These are phyloP conservation scores for Goniozus legneri DNA, from an alignment of 1,140 invertebrate genomes.

Conservation along the genomic window DNA sequence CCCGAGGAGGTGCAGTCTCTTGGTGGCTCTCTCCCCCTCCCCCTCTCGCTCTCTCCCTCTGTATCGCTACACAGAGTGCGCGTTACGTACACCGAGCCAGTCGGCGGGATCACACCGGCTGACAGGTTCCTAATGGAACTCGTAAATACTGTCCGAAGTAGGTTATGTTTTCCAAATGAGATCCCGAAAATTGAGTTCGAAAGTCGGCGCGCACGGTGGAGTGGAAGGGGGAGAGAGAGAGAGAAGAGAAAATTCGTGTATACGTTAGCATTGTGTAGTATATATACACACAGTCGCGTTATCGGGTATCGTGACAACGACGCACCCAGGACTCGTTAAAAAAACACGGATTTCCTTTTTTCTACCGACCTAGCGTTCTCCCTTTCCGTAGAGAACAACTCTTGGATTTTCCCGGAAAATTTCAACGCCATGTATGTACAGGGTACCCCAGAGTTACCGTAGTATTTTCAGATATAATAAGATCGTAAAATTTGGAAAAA, in stretches of 20 bases:
- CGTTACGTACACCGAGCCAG: slow-evolving; percentile 11
- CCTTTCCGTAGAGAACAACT: too few relatives aligned
- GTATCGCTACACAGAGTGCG: slow-evolving; percentile 16
- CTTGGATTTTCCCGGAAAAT: too few relatives aligned
- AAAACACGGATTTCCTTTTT: too few relatives aligned
- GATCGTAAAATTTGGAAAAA: too few relatives aligned
- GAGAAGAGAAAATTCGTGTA: not conserved
- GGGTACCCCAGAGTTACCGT: too few relatives aligned
- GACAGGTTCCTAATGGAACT: slow-evolving; percentile 55
- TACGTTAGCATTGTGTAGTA: not conserved
- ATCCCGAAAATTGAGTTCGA: slow-evolving; percentile 51
- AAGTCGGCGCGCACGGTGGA: slow-evolving; percentile 18
- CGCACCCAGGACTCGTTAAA: too few relatives aligned
- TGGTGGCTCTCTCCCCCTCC: slow-evolving; percentile 14
- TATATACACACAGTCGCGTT: too few relatives aligned
- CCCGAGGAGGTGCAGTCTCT: slow-evolving; percentile 23
- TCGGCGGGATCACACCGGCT: slow-evolving; percentile 47
- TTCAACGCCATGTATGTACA: too few relatives aligned
- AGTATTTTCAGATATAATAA: too few relatives aligned
- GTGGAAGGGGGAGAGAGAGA: not conserved
- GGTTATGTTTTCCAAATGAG: slow-evolving; percentile 55
- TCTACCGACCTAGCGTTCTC: too few relatives aligned
- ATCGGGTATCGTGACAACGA: too few relatives aligned
- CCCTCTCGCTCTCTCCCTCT: slow-evolving; percentile 14
- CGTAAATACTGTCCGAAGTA: slow-evolving; percentile 51